Base-by-base conservation (phyloP, 2,113 vertebrate species). In the Galbula dea region DNA sequence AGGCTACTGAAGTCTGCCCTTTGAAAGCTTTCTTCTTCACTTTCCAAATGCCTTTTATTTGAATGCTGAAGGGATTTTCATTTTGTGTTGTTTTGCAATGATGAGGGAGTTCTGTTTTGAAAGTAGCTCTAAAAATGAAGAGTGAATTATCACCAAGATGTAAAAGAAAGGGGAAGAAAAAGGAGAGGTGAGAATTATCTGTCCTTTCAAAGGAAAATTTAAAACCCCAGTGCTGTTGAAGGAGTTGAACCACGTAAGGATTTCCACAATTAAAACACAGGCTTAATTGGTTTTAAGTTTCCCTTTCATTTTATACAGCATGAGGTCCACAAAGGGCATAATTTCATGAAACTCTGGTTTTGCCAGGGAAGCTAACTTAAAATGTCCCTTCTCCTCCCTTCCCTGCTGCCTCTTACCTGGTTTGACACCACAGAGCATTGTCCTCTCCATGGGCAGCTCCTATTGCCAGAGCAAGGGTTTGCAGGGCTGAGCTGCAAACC, bases 201-300 rank as follows among this genome's bases (percentile, higher is more conserved):
- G 65, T 69, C 45, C 59, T 91, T 93, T 95, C 78, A 90, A 93
- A 94, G 45, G 32, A 88, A 83, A 89, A 93, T 90, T 68, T 85
- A 88, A 84, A 96, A 88, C 6, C 32, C 20, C 21, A 21, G 32
- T 78, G 55, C 48, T 67, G 12, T 26, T 84, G 55, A 84, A 76
- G 67, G 72, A 81, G 2, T 76, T 83, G 79, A 95, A 88, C 55
- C 43, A 68, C 2, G 3, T 83, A 82, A 88, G 51, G 65, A 78
- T 95, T 96, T 88, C 67, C 51, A 90, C 87, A 93, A 81, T 89
- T 73, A 81, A 61, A 71, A 63, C 11, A 4, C 15, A 43, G 27
- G 34, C 72, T 93, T 95, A 91, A 87, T 65, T 92, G 74, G 39
- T 65, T 91, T 95, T n/a, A 79, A 88, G 32, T 65, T 72, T 66